A percentile compares a stretch with the other conserved stretches of the same genome.
Conservation (phyloP, 2,797 vertebrate species). For the Discoglossus pictus region DNA sequence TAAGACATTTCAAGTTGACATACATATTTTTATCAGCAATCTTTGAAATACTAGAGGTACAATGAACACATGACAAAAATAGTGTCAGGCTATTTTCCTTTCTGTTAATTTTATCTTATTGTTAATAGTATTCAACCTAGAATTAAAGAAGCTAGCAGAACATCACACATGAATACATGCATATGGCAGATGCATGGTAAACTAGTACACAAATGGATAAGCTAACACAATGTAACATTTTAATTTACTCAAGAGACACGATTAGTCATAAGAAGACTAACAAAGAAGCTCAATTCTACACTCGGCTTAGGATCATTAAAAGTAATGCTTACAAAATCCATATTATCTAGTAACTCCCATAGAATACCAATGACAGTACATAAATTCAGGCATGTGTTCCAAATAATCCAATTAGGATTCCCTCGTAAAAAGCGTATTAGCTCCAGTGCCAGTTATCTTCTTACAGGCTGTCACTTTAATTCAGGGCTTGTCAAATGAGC, state of each 20-base stretch:
- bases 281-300: background rate
- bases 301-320: conserved; percentile 22
- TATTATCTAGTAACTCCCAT: background rate
- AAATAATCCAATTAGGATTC: conserved; percentile 47
- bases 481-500: conserved; percentile 37
- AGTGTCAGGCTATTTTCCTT: too few relatives aligned
- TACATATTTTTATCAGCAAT: fast-evolving
- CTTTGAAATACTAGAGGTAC: background rate
- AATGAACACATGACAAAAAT: background rate
- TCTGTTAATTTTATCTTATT: too few relatives aligned
- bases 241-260: conserved; percentile 15
- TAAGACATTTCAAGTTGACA: background rate
- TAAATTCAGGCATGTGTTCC: conserved; percentile 42
- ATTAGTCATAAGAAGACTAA: conserved; percentile 23
- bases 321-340: conserved; percentile 31
- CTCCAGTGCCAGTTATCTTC: conserved; percentile 39
- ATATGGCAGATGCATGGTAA: background rate
- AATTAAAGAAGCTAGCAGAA: background rate
- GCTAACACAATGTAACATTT: conserved; percentile 11
- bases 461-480: conserved; percentile 26
- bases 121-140: conserved; percentile 1
- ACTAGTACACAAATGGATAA: conserved; percentile 7
- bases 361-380: conserved; percentile 33
- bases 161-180: background rate
- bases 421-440: conserved; percentile 44